A percentile compares a stretch with the other conserved stretches of the same genome.
phyloP scores from a whole-genome alignment of 1,140 invertebrate genomes.

The Oedothorax gibbosus region DNA sequence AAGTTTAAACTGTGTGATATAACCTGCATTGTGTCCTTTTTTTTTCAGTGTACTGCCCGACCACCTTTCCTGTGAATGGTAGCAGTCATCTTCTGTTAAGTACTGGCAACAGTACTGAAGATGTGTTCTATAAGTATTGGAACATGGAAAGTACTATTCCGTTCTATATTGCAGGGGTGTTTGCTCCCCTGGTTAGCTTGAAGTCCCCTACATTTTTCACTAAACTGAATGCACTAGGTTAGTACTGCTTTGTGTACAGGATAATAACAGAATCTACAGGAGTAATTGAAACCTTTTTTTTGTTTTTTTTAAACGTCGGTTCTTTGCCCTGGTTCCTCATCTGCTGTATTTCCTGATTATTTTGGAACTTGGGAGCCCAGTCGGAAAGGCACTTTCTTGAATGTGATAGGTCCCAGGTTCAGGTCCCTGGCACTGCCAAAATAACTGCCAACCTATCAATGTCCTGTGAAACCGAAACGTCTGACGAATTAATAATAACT shows the following conservation, averaged over 20 bases:
- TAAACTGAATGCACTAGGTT: constrained; percentile 92
- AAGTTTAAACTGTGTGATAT: not conserved
- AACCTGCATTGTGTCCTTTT: constrained; percentile 24
- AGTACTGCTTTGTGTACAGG: constrained; percentile 63
- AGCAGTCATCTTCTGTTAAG: constrained; percentile 11
- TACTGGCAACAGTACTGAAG: constrained; percentile 21
- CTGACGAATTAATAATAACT: no score
- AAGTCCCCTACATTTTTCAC: constrained; percentile 91
- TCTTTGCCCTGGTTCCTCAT: not conserved
- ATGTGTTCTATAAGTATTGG: constrained; percentile 74
- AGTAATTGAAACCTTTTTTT: no score
- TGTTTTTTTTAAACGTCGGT: not conserved
- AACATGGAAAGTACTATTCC: constrained; percentile 83
- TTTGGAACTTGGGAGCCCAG: no score
- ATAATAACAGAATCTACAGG: no score
- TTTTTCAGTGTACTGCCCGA: constrained; percentile 35
- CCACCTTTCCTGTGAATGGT: constrained; percentile 1
- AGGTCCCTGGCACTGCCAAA: no score
- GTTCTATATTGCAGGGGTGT: constrained; percentile 79
- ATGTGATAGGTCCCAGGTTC: no score
- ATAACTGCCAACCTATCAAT: no score
- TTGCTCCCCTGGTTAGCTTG: constrained; percentile 86
- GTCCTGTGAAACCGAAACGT: no score
- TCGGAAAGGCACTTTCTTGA: no score
- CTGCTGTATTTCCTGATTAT: not conserved